Conservation (phyloP, 2,888 invertebrate species). For the Eilema sororculum region DNA sequence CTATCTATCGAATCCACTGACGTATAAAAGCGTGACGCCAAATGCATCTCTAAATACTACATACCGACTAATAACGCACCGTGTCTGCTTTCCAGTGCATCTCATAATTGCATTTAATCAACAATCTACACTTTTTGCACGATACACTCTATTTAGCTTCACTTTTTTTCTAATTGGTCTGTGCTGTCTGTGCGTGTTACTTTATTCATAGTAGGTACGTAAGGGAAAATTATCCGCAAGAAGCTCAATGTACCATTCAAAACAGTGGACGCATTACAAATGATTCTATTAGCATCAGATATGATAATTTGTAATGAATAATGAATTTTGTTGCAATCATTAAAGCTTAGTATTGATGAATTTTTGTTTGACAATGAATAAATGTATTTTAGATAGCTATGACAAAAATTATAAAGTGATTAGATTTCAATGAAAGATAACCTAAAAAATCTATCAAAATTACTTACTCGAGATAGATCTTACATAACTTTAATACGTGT, state of each 20-base stretch:
- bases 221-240: slow-evolving; percentile 33
- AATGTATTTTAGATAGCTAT: background rate
- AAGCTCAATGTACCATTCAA: background rate
- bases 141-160: slow-evolving; percentile 81
- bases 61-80: slow-evolving; percentile 73
- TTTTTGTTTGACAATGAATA: background rate
- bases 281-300: background rate
- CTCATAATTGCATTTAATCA: slow-evolving; percentile 77
- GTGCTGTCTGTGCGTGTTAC: slow-evolving; percentile 47
- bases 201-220: slow-evolving; percentile 46
- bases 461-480: no score
- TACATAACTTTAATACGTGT: no score
- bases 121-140: slow-evolving; percentile 80
- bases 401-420: no score
- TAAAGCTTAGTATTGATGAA: background rate
- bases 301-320: background rate
- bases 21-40: slow-evolving; percentile 43
- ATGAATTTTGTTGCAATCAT: background rate
- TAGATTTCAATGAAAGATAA: no score
- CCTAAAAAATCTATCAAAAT: no score
- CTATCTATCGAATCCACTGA: slow-evolving; percentile 18
- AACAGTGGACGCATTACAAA: background rate
- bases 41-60: slow-evolving; percentile 56
- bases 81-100: slow-evolving; percentile 81
- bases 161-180: slow-evolving; percentile 71